Conservation (phyloP, 1,140 invertebrate species). For the Eurosta solidaginis region DNA sequence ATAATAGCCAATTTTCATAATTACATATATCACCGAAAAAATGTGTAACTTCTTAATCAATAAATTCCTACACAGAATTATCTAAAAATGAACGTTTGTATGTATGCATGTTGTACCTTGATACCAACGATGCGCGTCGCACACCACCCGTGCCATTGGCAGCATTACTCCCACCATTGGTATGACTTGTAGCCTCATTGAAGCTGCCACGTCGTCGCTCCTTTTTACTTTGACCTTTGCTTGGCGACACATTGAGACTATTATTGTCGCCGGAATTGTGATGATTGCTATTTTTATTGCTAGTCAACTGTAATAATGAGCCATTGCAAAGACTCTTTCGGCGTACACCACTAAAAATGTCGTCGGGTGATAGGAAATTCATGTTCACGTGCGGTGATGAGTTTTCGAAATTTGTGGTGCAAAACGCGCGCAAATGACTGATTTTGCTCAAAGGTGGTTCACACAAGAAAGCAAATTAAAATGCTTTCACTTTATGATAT, state of each 20-base stretch:
- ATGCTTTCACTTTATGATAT: no score
- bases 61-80: not conserved
- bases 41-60: no score
- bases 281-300: slow-evolving; percentile 22
- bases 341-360: slow-evolving; percentile 41
- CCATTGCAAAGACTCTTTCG: slow-evolving; percentile 51
- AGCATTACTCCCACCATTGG: slow-evolving; percentile 28
- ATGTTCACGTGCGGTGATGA: slow-evolving; percentile 30
- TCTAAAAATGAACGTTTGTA: not conserved
- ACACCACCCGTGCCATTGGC: slow-evolving; percentile 9
- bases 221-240: slow-evolving; percentile 40
- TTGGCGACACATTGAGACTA: slow-evolving; percentile 33
- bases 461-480: no score
- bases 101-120: slow-evolving; percentile 37
- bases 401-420: no score
- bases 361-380: slow-evolving; percentile 48
- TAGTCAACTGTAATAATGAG: slow-evolving; percentile 37
- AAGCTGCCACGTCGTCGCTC: slow-evolving; percentile 58
- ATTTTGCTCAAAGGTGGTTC: not conserved
- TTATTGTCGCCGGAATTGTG: slow-evolving; percentile 15
- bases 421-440: not conserved
- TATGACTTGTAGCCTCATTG: slow-evolving; percentile 45
- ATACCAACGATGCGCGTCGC: slow-evolving; percentile 42
- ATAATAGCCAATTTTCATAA: no score
- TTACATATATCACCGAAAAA: no score